Evolutionary conservation across 1,140 invertebrate genomes (phyloP), one percentile per base, ranked within the genome.

Genomic region (Druon quercuslanigerum): DNA sequence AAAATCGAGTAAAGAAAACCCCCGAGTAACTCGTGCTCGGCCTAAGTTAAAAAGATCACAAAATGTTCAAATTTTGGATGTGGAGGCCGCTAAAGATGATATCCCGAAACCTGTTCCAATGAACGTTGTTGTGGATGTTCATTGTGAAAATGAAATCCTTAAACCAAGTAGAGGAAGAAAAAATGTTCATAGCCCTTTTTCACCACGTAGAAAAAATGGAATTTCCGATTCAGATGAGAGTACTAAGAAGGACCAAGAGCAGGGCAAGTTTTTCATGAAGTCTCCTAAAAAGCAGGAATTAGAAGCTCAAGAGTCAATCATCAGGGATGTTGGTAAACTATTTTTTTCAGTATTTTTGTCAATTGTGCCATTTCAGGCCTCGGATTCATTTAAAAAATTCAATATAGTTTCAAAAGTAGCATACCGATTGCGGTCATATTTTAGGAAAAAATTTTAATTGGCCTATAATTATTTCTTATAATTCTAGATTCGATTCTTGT

Each of bases 101-200:
- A 74, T 40, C 4, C 71, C 20, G 74, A 81, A 82, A 51, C 77
- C 84, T 11, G 73, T 81, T 50, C 71, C 79, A 0, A 25, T 90
- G 19, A 83, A 89, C 19, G 86, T 91, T 3, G 78, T 90, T 8
- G 90, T 85, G 0, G 89, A 90, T 56, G 80, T 90, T 76, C 89
- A 90, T 78, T 80, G 80, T 56, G 86, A 87, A 75, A 84, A 82
- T n/a, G 76, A 85, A 51, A 51, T 66, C 4, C 57, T 74, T 0
- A 77, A 52, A 17, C 33, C 11, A 8, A 57, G 40, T 79, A 13
- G 71, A 40, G 3, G 25, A 5, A 16, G 25, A 66, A 12, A n/a
- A 40, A 66, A 6, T 66, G 46, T 33, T 6, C 33, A 66, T 7
- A 66, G 9, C 33, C 40, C 25, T 12, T 33, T 33, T n/a, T 66